Conservation (phyloP, 1,140 invertebrate genomes). For the Caenorhabditis remanei region DNA sequence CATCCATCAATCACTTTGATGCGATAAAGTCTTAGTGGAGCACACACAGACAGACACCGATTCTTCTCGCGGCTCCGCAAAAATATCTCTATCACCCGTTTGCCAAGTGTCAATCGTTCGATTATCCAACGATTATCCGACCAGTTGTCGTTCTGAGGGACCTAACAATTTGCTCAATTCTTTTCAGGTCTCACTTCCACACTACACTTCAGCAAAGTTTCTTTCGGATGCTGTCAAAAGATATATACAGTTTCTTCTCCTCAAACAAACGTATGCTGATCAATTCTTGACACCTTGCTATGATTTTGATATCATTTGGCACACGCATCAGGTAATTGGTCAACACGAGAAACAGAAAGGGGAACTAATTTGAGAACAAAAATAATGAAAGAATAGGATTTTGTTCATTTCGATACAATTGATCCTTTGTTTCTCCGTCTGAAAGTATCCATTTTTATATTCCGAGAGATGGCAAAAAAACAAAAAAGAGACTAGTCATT, state of each 20-base stretch:
- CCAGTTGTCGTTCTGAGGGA: slow-evolving; percentile 12
- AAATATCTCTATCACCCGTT: slow-evolving; percentile 6
- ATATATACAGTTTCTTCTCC: slow-evolving; percentile 79
- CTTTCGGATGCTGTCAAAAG: slow-evolving; percentile 78
- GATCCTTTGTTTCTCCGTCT: background rate
- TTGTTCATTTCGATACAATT: background rate
- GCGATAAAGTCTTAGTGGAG: slow-evolving; percentile 8
- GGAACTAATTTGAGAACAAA: background rate
- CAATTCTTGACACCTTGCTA: slow-evolving; percentile 80
- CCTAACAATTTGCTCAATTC: background rate
- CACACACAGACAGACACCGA: slow-evolving; percentile 31
- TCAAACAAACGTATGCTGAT: slow-evolving; percentile 78
- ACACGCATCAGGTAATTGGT: slow-evolving; percentile 78
- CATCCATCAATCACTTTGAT: slow-evolving; percentile 53
- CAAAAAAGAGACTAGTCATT: slow-evolving; percentile 8
- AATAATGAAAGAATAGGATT: background rate
- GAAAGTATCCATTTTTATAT: background rate
- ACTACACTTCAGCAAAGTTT: slow-evolving; percentile 79
- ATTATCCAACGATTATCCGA: slow-evolving; percentile 68
- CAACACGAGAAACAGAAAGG: background rate
- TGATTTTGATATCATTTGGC: slow-evolving; percentile 80
- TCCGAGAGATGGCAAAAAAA: background rate
- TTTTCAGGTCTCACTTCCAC: slow-evolving; percentile 80
- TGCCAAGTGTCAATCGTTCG: slow-evolving; percentile 61
- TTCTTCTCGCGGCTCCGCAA: background rate